Percentiles rank a stretch among this genome's conserved stretches.
These are phyloP conservation scores for Pherbina coryleti DNA, from an alignment of 2,888 invertebrate genomes.

Conservation along the genomic window DNA sequence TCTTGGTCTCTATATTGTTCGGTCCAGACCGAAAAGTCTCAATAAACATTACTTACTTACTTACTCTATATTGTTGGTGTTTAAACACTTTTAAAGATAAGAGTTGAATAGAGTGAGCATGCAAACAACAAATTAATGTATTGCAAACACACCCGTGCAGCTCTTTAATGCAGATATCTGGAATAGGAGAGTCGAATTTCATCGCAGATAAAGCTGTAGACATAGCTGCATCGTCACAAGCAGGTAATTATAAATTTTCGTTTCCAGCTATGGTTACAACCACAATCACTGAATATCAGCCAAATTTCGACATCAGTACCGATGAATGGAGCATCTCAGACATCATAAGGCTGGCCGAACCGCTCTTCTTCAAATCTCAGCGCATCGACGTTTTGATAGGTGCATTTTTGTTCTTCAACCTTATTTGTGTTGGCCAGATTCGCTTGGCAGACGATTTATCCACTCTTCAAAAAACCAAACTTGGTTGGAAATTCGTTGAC, in stretches of 20 bases:
- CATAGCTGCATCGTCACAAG: neutral
- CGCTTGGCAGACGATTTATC: slow-evolving; percentile 38
- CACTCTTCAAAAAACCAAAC: slow-evolving; percentile 38
- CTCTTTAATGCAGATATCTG: too few species aligned
- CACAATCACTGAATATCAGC: slow-evolving; percentile 47
- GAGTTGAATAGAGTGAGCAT: too few species aligned
- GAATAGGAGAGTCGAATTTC: neutral
- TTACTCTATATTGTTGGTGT: too few species aligned
- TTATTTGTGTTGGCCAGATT: slow-evolving; percentile 47
- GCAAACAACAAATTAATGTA: too few species aligned
- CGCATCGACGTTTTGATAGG: slow-evolving; percentile 46
- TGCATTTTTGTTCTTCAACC: slow-evolving; percentile 44
- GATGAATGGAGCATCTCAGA: slow-evolving; percentile 40
- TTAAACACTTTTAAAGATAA: too few species aligned
- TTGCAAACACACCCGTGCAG: too few species aligned
- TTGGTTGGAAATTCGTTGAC: slow-evolving; percentile 38
- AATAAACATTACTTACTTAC: too few species aligned
- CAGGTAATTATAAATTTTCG: neutral
- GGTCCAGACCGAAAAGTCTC: too few species aligned
- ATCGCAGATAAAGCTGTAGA: neutral
- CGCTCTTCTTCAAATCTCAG: slow-evolving; percentile 41
- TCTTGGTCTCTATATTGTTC: too few species aligned
- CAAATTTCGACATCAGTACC: slow-evolving; percentile 34
- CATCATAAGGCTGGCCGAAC: slow-evolving; percentile 46
- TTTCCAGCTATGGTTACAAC: slow-evolving; percentile 44